Percentiles rank a stretch among this genome's conserved stretches.
phyloP scores from a whole-genome alignment of 2,797 vertebrate species.

The Eulemur rubriventer region DNA sequence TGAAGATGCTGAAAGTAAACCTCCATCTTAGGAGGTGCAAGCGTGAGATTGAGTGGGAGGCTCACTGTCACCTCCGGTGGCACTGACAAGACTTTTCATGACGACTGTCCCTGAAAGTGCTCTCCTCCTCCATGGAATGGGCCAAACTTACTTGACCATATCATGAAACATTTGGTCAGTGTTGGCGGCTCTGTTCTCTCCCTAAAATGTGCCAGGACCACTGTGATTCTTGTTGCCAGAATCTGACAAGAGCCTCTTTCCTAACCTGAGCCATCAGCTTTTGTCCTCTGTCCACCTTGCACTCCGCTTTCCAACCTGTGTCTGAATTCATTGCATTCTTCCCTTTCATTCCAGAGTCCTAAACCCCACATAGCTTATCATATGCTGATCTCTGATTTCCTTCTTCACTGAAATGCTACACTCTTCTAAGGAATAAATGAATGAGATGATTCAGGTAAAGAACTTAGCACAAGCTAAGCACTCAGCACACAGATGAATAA shows the following conservation, averaged over 20 bases:
- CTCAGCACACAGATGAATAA: neutral
- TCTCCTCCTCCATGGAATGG: neutral
- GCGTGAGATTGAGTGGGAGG: neutral
- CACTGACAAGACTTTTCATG: neutral
- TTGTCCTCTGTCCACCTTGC: neutral
- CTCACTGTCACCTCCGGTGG: neutral
- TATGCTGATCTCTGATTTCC: neutral
- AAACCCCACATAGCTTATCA: neutral
- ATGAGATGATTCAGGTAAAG: neutral
- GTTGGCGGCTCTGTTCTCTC: neutral
- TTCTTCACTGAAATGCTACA: neutral
- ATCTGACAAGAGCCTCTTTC: neutral
- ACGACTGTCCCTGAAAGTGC: neutral
- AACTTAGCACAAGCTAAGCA: neutral
- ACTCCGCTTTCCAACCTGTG: neutral
- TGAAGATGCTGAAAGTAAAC: neutral
- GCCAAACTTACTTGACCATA: neutral
- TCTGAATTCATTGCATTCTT: neutral
- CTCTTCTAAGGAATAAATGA: neutral
- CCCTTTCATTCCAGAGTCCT: neutral
- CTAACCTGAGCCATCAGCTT: neutral
- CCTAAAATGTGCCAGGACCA: neutral
- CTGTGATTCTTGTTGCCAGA: neutral
- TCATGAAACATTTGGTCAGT: neutral
- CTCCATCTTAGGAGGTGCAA: neutral